Conservation (phyloP, 2,113 vertebrate species). For the Scatophagus argus region DNA sequence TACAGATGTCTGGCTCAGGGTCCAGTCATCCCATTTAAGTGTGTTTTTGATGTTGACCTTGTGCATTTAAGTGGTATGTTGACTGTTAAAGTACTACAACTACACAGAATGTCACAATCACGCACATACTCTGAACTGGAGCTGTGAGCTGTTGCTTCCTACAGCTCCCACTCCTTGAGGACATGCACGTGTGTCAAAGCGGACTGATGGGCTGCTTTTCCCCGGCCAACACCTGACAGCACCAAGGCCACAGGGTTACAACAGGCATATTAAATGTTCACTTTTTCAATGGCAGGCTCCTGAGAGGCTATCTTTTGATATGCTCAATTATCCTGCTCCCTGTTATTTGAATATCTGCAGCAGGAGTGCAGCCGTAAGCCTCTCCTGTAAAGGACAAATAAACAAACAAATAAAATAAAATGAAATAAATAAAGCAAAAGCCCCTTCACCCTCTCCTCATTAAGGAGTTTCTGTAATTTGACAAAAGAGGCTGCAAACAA, state of each 20-base stretch:
- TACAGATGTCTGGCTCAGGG: slow-evolving; percentile 82
- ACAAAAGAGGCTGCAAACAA: slow-evolving; percentile 75
- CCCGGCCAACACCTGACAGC: slow-evolving; percentile 10
- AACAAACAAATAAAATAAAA: too few relatives aligned
- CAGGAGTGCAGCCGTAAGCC: slow-evolving; percentile 54
- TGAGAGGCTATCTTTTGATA: slow-evolving; percentile 69
- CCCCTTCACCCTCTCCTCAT: slow-evolving; percentile 35
- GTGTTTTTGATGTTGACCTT: slow-evolving; percentile 81
- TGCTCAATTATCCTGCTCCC: slow-evolving; percentile 60
- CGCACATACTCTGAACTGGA: slow-evolving; percentile 35
- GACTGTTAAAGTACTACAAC: slow-evolving; percentile 28
- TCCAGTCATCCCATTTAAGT: slow-evolving; percentile 71
- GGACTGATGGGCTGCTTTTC: slow-evolving; percentile 37
- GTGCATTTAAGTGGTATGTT: slow-evolving; percentile 52
- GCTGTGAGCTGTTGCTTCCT: slow-evolving; percentile 21
- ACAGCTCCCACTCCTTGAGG: slow-evolving; percentile 15
- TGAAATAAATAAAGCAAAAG: too few relatives aligned
- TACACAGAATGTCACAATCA: slow-evolving; percentile 54
- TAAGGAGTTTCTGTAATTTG: slow-evolving; percentile 78
- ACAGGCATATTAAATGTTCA: slow-evolving; percentile 62
- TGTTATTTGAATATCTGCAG: slow-evolving; percentile 73
- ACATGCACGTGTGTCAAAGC: slow-evolving; percentile 21
- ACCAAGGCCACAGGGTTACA: slow-evolving; percentile 40
- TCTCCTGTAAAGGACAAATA: slow-evolving; percentile 62
- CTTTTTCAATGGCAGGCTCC: slow-evolving; percentile 57